These are phyloP conservation scores for Pituophis catenifer DNA, from an alignment of 2,113 vertebrate genomes.

Conservation along the genomic window DNA sequence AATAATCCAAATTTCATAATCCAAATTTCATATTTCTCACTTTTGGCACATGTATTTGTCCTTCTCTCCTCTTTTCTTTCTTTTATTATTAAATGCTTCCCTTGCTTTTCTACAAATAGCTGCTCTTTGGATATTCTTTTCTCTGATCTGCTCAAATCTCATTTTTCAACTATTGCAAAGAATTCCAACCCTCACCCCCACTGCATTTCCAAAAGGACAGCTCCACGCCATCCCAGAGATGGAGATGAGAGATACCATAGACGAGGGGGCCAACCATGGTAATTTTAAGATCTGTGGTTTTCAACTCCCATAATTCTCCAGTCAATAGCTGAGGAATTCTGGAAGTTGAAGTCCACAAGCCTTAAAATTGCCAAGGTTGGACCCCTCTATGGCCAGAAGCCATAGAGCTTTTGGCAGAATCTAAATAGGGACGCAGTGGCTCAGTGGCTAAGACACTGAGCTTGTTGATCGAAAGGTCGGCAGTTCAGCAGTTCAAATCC, in stretches of 20 bases:
- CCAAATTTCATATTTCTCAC: neutral
- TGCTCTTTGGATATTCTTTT: conserved; percentile 55
- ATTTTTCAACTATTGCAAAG: conserved; percentile 47
- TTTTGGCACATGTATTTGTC: conserved; percentile 2
- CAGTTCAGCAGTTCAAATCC: no score
- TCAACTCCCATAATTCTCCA: no score
- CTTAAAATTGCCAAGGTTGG: no score
- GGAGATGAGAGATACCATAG: neutral
- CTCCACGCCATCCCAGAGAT: conserved; percentile 18
- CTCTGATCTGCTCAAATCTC: conserved; percentile 49
- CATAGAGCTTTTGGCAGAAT: no score
- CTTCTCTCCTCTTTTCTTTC: conserved; percentile 13
- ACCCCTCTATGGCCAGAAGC: no score
- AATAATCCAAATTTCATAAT: neutral
- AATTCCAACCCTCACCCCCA: conserved; percentile 29
- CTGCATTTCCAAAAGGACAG: conserved; percentile 49
- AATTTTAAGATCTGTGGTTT: no score
- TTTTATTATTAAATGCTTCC: conserved; percentile 15
- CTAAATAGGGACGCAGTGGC: no score
- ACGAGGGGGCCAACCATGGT: neutral
- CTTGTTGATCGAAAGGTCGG: no score
- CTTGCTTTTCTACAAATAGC: conserved; percentile 45
- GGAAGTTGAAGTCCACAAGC: no score
- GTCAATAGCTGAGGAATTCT: no score
- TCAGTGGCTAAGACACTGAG: no score